Evolutionary conservation across 1,140 invertebrate genomes (phyloP), one percentile per base, ranked within the genome.

Genomic region (Temnothorax longispinosus): DNA sequence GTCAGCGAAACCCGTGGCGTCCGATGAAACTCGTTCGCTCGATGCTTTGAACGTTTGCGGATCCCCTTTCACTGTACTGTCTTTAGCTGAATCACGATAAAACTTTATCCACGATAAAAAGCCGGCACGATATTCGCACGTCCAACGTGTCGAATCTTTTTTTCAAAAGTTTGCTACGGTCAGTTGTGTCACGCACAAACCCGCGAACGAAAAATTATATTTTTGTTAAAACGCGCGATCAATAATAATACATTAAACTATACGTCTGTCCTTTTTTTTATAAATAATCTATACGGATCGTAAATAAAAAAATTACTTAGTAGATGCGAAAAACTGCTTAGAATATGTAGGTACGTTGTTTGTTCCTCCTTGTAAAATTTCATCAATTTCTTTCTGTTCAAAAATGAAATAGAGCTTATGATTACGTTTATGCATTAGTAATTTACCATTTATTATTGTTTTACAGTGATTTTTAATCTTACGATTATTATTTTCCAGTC

Each of bases 41-140:
- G 10, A 3, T 13, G 38, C 58, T 80, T 67, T 27, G 77, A 67
- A 41, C 32, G 35, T 15, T 67, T 38, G 13, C 35, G 38, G 18
- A 67, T 76, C 38, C 21, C 74, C 27, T 77, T 62, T 35, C 60
- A 52, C 60, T 21, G 38, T 76, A 76, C 54, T 76, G 76, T 47
- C 75, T 78, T 64, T 64, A 32, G 32, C 76, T 21, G 38, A 52
- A 13, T 11, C 64, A 41, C 47, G 21, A n/a, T 15, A 47, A 74
- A 74, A 58, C 18, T 58, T 82, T 35, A 82, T 82, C 38, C 27
- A 13, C 27, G 7, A 38, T 52, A 47, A 60, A 60, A 60, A 44
- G 3, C n/a, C 3, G 1, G 4, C 35, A 13, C 35, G 47, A 44
- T 54, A 58, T 56, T 58, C 38, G 15, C 67, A 18, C 21, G 15